These are phyloP conservation scores for Heterodera filipjevi DNA, from an alignment of 2,888 invertebrate genomes.

Conservation along the genomic window DNA sequence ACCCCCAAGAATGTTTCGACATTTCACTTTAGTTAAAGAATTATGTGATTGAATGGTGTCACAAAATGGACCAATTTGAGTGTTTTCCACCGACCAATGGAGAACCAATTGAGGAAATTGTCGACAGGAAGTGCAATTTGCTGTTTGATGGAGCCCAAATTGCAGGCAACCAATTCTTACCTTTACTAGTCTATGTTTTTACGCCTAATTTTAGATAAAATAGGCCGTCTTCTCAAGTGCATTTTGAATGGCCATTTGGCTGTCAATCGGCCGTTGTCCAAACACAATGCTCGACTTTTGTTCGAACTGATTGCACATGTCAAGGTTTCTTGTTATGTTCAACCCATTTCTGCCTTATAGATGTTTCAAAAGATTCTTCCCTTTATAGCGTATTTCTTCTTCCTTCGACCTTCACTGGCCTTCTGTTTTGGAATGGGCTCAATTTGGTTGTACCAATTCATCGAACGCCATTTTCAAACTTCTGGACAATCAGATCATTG, in stretches of 20 bases:
- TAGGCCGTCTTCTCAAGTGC: constrained; percentile 72
- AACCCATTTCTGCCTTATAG: neutral
- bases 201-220: constrained; percentile 75
- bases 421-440: constrained; percentile 40
- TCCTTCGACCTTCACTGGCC: constrained; percentile 42
- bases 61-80: constrained; percentile 3
- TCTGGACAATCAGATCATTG: constrained; percentile 28
- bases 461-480: constrained; percentile 35
- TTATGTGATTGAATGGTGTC: neutral
- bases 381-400: constrained; percentile 24
- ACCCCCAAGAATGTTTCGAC: too few relatives aligned
- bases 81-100: constrained; percentile 3
- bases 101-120: neutral
- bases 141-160: neutral
- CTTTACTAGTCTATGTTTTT: too few relatives aligned
- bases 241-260: constrained; percentile 75
- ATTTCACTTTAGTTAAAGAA: neutral
- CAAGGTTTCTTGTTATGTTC: constrained; percentile 37
- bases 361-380: neutral
- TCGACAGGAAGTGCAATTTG: constrained; percentile 5
- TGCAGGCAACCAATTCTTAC: neutral
- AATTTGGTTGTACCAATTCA: constrained; percentile 37
- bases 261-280: constrained; percentile 41
- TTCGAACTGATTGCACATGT: constrained; percentile 47
- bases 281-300: constrained; percentile 42